These are phyloP conservation scores for Phortica variegata DNA, from an alignment of 1,140 invertebrate species.

Conservation along the genomic window DNA sequence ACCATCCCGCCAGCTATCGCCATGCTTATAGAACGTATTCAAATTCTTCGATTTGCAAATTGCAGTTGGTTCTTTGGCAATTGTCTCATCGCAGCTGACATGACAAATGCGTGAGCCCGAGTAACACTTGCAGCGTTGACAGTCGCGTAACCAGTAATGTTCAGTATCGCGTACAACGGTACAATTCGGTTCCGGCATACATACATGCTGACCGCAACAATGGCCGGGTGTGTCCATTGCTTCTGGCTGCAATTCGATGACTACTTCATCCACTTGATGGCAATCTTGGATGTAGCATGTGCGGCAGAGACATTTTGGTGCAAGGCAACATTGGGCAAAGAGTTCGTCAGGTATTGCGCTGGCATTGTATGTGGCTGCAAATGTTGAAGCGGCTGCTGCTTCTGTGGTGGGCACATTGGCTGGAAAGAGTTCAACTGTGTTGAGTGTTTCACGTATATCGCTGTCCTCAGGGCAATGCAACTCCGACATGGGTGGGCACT, in stretches of 20 bases:
- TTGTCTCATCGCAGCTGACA: constrained; percentile 37
- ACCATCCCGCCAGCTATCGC: constrained; percentile 39
- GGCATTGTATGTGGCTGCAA: constrained; percentile 12
- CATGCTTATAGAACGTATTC: constrained; percentile 35
- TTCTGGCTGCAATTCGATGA: constrained; percentile 37
- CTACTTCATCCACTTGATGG: constrained; percentile 24
- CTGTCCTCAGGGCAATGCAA: constrained; percentile 47
- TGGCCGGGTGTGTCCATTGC: constrained; percentile 36
- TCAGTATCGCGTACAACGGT: constrained; percentile 32
- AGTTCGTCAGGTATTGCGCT: constrained; percentile 25
- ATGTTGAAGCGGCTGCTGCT: not conserved
- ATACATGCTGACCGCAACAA: constrained; percentile 43
- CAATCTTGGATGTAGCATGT: constrained; percentile 45
- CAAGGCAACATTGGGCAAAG: constrained; percentile 37
- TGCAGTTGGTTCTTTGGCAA: constrained; percentile 15
- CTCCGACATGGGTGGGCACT: constrained; percentile 41
- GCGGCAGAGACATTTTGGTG: constrained; percentile 43
- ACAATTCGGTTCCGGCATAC: constrained; percentile 39
- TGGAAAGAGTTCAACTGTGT: constrained; percentile 24
- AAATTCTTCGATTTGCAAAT: constrained; percentile 42
- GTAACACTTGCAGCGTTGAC: constrained; percentile 38
- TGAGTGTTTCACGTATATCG: constrained; percentile 28
- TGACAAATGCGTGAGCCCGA: constrained; percentile 36
- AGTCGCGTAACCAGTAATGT: constrained; percentile 37
- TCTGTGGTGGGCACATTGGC: constrained; percentile 20